A percentile compares a stretch with the other conserved stretches of the same genome.
Conservation (phyloP, 2,797 vertebrate species). For the Pantherophis vulpinus region DNA sequence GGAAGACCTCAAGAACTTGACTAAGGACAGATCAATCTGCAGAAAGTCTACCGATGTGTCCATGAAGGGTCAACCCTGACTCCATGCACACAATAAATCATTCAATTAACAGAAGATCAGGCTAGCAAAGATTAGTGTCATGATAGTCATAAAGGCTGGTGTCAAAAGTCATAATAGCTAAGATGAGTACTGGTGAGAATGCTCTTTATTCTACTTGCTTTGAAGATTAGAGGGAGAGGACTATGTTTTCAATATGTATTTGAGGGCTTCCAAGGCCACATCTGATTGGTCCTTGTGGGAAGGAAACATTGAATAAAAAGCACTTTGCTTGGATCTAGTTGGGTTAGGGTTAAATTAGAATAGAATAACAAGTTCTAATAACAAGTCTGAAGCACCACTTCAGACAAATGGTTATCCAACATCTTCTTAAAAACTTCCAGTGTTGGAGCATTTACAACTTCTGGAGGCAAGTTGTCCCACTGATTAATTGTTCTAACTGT, state of each 20-base stretch:
- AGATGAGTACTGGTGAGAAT: background rate
- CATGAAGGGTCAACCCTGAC: background rate
- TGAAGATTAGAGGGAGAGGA: background rate
- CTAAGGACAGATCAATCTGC: background rate
- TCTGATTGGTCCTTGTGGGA: background rate
- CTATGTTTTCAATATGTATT: background rate
- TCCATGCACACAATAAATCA: background rate
- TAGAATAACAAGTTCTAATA: no score
- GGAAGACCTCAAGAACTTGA: background rate
- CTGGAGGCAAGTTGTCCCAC: no score
- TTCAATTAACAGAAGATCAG: background rate
- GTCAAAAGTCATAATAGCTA: background rate
- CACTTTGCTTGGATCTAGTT: background rate
- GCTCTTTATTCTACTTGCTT: background rate
- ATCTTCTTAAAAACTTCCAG: no score
- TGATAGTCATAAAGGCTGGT: no score
- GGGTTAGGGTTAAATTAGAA: no score
- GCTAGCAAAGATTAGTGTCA: background rate
- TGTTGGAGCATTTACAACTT: no score
- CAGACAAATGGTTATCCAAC: no score
- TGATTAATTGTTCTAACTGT: no score
- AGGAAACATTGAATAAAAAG: background rate
- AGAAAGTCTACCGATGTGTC: background rate
- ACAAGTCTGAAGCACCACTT: no score
- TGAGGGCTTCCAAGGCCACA: background rate